These are phyloP conservation scores for Gymnarchus niloticus DNA, from an alignment of 2,113 vertebrate species.

Conservation along the genomic window DNA sequence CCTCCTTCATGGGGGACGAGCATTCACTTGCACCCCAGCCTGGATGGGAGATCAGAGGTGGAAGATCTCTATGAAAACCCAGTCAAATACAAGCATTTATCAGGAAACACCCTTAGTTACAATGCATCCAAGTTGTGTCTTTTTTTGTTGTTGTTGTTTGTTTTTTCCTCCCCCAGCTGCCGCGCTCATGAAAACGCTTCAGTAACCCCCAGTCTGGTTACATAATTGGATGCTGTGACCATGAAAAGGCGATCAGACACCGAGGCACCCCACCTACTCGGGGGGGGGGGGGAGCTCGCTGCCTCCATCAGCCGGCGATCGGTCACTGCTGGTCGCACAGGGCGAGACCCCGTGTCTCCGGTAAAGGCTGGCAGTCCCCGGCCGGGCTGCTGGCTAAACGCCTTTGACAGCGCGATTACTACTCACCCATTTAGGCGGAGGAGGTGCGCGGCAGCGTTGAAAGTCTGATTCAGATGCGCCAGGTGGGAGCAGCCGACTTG, in stretches of 20 bases:
- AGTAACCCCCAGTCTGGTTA: background rate
- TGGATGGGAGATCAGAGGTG: too few species aligned
- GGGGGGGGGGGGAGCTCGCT: background rate
- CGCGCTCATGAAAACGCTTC: background rate
- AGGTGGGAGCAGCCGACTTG: background rate
- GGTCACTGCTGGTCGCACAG: too few species aligned
- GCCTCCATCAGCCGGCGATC: too few species aligned
- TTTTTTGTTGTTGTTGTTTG: background rate
- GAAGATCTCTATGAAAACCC: background rate
- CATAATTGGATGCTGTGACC: conserved; percentile 15
- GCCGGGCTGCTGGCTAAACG: background rate
- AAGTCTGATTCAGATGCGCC: background rate
- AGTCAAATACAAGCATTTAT: background rate
- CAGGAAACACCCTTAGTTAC: background rate
- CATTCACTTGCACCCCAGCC: too few species aligned
- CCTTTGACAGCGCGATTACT: background rate
- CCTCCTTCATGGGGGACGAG: background rate
- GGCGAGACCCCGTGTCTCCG: background rate
- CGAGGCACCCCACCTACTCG: conserved; percentile 11
- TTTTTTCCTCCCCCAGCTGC: too few species aligned
- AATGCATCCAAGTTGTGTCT: background rate
- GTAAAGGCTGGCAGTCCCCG: background rate
- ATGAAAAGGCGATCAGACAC: background rate
- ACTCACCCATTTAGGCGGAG: conserved; percentile 26
- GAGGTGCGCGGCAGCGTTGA: conserved; percentile 16